Evolutionary conservation across 2,888 invertebrate species (phyloP), one percentile per base, ranked within the genome.

Genomic region (Pseudanteris insignis): DNA sequence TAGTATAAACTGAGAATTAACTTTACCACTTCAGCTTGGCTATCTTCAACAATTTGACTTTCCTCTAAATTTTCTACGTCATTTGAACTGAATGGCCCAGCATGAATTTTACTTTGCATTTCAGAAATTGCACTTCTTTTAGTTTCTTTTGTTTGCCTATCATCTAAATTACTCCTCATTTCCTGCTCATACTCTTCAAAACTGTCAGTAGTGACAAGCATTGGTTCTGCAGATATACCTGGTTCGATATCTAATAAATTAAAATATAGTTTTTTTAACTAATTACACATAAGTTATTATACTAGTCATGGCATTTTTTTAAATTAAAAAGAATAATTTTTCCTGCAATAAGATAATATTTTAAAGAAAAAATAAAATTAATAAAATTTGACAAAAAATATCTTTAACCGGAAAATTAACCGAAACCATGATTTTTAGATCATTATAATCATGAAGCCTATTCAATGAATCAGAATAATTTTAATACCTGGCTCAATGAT

Each of bases 201-300:
- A 11, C 86, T 86, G 76, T 89, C 88, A 4, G 88, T 87, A 1
- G 89, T 86, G 41, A 90, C 86, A 28, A 91, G 81, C 77, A 89
- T 86, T 69, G 87, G 87, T 74, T 89, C 90, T 12, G 81, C 73
- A 32, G 85, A 83, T 40, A 85, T 86, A 13, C 86, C 87, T 10
- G 87, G 86, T 70, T 85, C 85, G 36, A 79, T 76, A 2, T 74
- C 78, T 41, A n/a, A n/a, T n/a, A n/a, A n/a, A n/a, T n/a, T n/a
- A n/a, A n/a, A n/a, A n/a, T n/a, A n/a, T n/a, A n/a, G n/a, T n/a
- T n/a, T n/a, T n/a, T n/a, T n/a, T n/a, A n/a, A n/a, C n/a, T n/a
- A n/a, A n/a, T n/a, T n/a, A n/a, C n/a, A n/a, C n/a, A n/a, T n/a
- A n/a, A n/a, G n/a, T n/a, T n/a, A n/a, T n/a, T n/a, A n/a, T n/a